These are phyloP conservation scores for Chrysemys picta DNA, from an alignment of 2,113 vertebrate species.

Conservation along the genomic window DNA sequence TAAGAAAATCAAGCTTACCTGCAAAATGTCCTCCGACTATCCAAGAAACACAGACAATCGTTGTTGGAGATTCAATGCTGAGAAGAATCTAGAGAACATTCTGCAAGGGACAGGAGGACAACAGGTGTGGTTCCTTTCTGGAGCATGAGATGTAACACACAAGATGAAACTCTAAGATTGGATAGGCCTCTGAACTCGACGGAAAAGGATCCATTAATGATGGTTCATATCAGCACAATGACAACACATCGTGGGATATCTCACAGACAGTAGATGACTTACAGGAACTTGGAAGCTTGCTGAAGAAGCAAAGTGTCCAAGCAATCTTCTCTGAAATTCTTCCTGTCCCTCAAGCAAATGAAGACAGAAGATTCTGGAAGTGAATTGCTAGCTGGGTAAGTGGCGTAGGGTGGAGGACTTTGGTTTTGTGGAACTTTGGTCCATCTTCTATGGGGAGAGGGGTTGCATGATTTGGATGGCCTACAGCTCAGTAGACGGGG, in stretches of 20 bases:
- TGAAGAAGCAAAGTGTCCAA: neutral
- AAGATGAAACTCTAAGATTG: neutral
- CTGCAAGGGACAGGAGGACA: neutral
- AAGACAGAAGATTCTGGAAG: neutral
- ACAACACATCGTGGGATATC: neutral
- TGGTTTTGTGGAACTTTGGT: neutral
- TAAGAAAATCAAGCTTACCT: neutral
- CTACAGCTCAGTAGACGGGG: neutral
- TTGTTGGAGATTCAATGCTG: neutral
- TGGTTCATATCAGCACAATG: neutral
- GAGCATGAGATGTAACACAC: neutral
- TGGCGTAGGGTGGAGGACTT: neutral
- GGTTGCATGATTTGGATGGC: neutral
- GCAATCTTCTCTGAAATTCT: neutral
- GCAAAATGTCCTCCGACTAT: neutral
- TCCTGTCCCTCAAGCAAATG: neutral
- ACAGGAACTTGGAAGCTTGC: neutral
- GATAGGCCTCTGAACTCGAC: neutral
- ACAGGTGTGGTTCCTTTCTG: neutral
- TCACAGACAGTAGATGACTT: neutral
- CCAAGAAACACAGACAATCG: neutral
- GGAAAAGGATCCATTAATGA: neutral
- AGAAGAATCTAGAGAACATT: neutral
- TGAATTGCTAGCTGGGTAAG: neutral
- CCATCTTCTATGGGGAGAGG: neutral